phyloP scores from a whole-genome alignment of 1,140 invertebrate genomes.

The Armadillidium nasatum region DNA sequence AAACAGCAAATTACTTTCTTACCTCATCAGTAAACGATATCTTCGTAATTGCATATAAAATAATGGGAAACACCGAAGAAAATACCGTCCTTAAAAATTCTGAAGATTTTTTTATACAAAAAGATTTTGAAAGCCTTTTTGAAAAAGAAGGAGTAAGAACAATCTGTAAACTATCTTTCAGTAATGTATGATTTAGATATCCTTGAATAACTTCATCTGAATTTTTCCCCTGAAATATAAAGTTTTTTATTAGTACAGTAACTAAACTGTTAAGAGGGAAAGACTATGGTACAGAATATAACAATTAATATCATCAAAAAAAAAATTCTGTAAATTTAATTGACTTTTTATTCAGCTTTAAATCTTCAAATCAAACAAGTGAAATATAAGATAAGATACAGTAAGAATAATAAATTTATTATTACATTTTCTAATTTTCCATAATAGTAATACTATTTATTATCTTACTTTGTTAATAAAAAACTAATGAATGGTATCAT shows the following conservation, averaged over 20 bases:
- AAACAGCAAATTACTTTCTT: neutral
- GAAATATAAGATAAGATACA: no score
- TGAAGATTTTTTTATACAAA: neutral
- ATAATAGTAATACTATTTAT: no score
- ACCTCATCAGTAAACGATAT: neutral
- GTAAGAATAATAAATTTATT: no score
- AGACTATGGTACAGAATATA: no score
- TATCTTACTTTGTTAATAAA: no score
- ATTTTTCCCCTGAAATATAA: neutral
- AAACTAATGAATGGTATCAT: neutral
- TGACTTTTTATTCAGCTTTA: no score
- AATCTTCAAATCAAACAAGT: no score
- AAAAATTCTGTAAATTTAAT: no score
- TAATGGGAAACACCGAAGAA: neutral
- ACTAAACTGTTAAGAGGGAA: no score
- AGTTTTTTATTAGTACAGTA: no score
- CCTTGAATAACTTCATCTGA: neutral
- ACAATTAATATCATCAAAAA: no score
- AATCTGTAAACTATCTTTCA: neutral
- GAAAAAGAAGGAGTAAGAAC: neutral
- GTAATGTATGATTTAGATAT: neutral
- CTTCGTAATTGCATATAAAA: slow-evolving; percentile 2
- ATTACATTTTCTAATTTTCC: no score
- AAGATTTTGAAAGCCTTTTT: neutral
- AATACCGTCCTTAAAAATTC: neutral